Base-by-base conservation (phyloP, 1,140 invertebrate genomes). In the Megathymus violae region DNA sequence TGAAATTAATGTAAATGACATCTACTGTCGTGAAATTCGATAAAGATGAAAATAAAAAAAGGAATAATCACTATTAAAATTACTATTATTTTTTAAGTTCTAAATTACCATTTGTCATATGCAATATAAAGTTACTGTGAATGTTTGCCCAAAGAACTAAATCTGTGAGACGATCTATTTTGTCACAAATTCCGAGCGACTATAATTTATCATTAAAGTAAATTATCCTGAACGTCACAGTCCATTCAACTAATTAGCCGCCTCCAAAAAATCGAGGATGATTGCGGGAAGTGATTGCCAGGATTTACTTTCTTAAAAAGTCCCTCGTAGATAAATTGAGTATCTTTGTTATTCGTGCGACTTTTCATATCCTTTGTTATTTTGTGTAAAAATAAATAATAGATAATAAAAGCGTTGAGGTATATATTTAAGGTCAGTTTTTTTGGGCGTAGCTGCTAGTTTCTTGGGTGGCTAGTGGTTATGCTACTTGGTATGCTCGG, bases 221-320 rank as follows among this genome's bases (percentile, higher is more conserved):
- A 89, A 86, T 89, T 85, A 80, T 71, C 64, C 74, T 69, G 68
- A 78, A 79, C 82, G 65, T 68, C 68, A 76, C 76, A 78, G 78
- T 81, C 78, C 84, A 86, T 84, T 78, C 76, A 63, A 71, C 78
- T 89, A 89, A 88, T 89, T 86, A 87, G 84, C 76, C 76, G 64
- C 64, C 71, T 76, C 72, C 70, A 80, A 84, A 86, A 86, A 83
- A 82, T 80, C 68, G 72, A 72, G 78, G 78, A 87, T 85, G 80
- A 88, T 81, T 85, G 80, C 56, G 60, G 65, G 69, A 76, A 86
- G 78, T 69, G 76, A 82, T 84, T 80, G 78, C 84, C 62, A 66
- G 78, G 80, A 88, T 88, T 84, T 81, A 69, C 80, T 80, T 75
- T 63, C 64, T 70, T 62, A 58, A 72, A 70, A 81, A 72, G 72